These are phyloP conservation scores for Odocoileus hemionus DNA, from an alignment of 2,113 vertebrate genomes.

Conservation along the genomic window DNA sequence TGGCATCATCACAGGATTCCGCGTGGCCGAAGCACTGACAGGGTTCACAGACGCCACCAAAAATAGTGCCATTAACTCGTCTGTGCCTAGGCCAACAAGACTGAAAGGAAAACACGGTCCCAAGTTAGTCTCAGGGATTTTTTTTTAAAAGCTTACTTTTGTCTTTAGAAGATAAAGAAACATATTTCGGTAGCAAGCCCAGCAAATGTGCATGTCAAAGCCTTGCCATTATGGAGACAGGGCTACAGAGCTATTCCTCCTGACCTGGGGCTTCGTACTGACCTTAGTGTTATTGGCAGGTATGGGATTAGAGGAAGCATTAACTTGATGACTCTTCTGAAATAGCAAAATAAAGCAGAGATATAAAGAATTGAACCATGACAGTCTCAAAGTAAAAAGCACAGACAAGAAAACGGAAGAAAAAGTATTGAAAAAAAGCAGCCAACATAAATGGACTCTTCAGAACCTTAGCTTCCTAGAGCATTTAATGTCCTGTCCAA, in stretches of 20 bases:
- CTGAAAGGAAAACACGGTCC: slow-evolving; percentile 72
- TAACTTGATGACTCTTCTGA: slow-evolving; percentile 77
- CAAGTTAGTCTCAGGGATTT: neutral
- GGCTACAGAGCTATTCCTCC: slow-evolving; percentile 7
- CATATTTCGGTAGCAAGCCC: neutral
- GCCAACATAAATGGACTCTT: neutral
- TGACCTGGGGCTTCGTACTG: slow-evolving; percentile 63
- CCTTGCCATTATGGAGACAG: slow-evolving; percentile 4
- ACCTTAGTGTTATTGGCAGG: slow-evolving; percentile 74
- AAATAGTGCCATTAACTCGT: slow-evolving; percentile 85
- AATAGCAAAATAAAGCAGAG: slow-evolving; percentile 78
- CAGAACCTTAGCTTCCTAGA: neutral
- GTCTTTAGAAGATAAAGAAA: neutral
- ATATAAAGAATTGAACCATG: slow-evolving; percentile 76
- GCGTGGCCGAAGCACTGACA: slow-evolving; percentile 87
- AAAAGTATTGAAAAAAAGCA: slow-evolving; percentile 54
- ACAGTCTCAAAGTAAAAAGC: slow-evolving; percentile 71
- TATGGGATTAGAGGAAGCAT: slow-evolving; percentile 76
- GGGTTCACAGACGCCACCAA: slow-evolving; percentile 83
- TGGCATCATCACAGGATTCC: slow-evolving; percentile 83
- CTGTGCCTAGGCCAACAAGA: slow-evolving; percentile 82
- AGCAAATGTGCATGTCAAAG: slow-evolving; percentile 35
- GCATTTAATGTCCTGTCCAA: neutral
- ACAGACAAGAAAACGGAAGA: slow-evolving; percentile 62
- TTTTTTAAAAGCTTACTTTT: neutral